Conservation (phyloP, 2,113 vertebrate species). For the Erythrocercus mccallii region DNA sequence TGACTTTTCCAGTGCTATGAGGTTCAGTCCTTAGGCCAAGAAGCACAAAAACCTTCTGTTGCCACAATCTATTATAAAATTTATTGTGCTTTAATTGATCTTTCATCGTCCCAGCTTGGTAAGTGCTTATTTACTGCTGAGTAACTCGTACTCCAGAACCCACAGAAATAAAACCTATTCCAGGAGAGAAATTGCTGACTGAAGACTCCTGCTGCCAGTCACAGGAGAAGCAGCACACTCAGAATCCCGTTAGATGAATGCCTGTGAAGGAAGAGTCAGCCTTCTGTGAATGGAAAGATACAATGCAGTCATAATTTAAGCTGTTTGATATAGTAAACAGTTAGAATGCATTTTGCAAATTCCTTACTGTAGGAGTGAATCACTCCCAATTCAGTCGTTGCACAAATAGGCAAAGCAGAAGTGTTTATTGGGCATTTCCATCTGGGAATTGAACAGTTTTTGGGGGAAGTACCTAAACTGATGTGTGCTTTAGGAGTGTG, state of each 20-base stretch:
- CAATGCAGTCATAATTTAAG: constrained; percentile 20
- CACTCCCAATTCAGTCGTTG: not conserved
- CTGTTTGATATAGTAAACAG: not conserved
- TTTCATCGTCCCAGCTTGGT: not conserved
- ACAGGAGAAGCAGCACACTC: not conserved
- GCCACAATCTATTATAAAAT: not conserved
- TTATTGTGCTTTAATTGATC: not conserved
- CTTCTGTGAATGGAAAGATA: constrained; percentile 38
- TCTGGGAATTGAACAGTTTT: not conserved
- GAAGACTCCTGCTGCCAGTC: not conserved
- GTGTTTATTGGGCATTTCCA: not conserved
- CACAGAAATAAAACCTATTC: constrained; percentile 44
- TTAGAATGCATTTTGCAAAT: constrained; percentile 9
- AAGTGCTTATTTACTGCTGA: not conserved
- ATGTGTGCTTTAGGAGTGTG: not conserved
- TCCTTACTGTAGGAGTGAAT: not conserved
- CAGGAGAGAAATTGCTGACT: constrained; percentile 25
- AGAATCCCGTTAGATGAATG: not conserved
- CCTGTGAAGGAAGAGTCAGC: not conserved
- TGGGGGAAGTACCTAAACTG: not conserved
- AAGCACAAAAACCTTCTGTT: not conserved
- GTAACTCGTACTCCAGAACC: not conserved
- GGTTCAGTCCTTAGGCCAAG: not conserved
- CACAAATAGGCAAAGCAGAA: not conserved
- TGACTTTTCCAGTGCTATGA: not conserved